These are phyloP conservation scores for Gephyroberyx darwinii DNA, from an alignment of 2,797 vertebrate species.

Conservation along the genomic window DNA sequence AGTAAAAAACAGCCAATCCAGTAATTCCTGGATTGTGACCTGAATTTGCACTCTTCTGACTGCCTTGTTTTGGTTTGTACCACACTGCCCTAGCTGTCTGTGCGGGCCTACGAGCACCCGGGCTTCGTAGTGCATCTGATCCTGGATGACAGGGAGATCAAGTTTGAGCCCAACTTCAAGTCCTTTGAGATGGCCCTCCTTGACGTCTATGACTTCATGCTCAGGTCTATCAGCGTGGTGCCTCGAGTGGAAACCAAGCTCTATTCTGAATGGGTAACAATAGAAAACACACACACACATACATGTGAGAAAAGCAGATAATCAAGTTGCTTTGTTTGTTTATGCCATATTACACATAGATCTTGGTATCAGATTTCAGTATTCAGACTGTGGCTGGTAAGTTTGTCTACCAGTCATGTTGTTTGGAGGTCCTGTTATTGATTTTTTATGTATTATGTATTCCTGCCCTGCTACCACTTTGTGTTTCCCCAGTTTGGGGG, in stretches of 20 bases:
- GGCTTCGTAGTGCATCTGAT: constrained; percentile 86
- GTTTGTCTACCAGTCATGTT: not conserved
- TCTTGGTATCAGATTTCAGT: no score
- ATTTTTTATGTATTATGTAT: not conserved
- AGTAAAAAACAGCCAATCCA: no score
- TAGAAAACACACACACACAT: not conserved
- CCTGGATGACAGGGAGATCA: constrained; percentile 81
- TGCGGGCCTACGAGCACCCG: constrained; percentile 80
- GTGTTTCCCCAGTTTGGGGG: constrained; percentile 42
- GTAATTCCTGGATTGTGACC: not conserved
- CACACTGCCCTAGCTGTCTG: constrained; percentile 73
- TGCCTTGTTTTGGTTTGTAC: not conserved
- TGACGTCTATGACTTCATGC: constrained; percentile 84
- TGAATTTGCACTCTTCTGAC: not conserved
- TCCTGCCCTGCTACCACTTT: not conserved
- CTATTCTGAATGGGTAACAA: constrained; percentile 85
- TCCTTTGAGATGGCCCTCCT: constrained; percentile 81
- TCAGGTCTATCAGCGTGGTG: constrained; percentile 81
- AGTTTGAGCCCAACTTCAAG: constrained; percentile 85
- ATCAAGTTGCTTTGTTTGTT: no score
- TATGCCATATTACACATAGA: no score
- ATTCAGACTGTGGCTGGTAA: no score
- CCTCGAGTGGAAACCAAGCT: constrained; percentile 88
- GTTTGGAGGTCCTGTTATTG: not conserved
- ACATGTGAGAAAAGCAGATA: no score